These are phyloP conservation scores for Catocala fraxini DNA, from an alignment of 2,888 invertebrate species.

Conservation along the genomic window DNA sequence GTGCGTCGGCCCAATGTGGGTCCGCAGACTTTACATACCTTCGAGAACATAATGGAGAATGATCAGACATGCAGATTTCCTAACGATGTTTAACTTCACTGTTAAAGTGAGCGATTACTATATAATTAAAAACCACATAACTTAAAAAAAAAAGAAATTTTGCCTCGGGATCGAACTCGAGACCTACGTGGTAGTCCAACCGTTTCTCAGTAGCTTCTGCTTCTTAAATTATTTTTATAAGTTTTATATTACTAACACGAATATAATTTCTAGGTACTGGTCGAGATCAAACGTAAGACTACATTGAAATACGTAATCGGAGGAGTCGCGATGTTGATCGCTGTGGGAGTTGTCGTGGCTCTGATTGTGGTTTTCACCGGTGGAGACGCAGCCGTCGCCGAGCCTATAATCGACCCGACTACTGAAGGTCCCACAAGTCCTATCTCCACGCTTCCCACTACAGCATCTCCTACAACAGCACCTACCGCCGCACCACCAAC, in stretches of 20 bases:
- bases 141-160: too few relatives aligned
- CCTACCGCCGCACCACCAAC: slow-evolving; percentile 31
- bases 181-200: too few relatives aligned
- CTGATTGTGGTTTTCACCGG: slow-evolving; percentile 87
- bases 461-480: slow-evolving; percentile 6
- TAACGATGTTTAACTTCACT: too few relatives aligned
- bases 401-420: slow-evolving; percentile 58
- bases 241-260: neutral
- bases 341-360: slow-evolving; percentile 88
- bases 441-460: slow-evolving; percentile 40
- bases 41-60: too few relatives aligned
- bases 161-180: too few relatives aligned
- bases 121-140: too few relatives aligned
- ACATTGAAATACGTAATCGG: slow-evolving; percentile 86
- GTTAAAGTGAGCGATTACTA: too few relatives aligned
- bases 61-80: too few relatives aligned
- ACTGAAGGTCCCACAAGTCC: slow-evolving; percentile 59
- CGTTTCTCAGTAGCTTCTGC: too few relatives aligned
- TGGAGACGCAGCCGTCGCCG: slow-evolving; percentile 66
- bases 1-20: too few relatives aligned
- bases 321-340: slow-evolving; percentile 84
- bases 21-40: too few relatives aligned
- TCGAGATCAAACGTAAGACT: slow-evolving; percentile 86
- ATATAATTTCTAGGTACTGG: slow-evolving; percentile 85
- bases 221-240: too few relatives aligned